Percentiles rank a stretch among this genome's conserved stretches.
phyloP scores from a whole-genome alignment of 2,113 vertebrate species.

The Ranitomeya imitator region DNA sequence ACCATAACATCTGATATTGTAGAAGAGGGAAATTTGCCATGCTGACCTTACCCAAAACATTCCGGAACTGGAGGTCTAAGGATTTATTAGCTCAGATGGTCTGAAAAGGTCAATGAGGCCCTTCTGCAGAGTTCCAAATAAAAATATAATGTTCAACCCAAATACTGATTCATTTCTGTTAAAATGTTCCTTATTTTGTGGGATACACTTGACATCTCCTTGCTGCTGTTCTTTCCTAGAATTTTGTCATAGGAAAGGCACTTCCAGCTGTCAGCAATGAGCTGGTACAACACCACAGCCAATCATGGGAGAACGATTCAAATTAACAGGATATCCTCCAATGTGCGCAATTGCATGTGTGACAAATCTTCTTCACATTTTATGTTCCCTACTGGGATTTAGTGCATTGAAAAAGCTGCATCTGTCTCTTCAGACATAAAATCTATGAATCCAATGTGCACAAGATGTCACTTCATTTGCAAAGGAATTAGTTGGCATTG shows the following conservation, averaged over 20 bases:
- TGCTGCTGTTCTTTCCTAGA: slow-evolving; percentile 81
- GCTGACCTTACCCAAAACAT: slow-evolving; percentile 89
- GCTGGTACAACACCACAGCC: slow-evolving; percentile 80
- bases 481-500: not conserved
- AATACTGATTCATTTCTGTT: slow-evolving; percentile 78
- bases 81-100: slow-evolving; percentile 89
- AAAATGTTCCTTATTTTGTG: slow-evolving; percentile 66
- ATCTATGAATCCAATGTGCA: slow-evolving; percentile 62
- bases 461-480: slow-evolving; percentile 46
- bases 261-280: slow-evolving; percentile 90
- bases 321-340: slow-evolving; percentile 89
- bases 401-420: slow-evolving; percentile 72
- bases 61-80: slow-evolving; percentile 85
- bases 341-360: slow-evolving; percentile 79
- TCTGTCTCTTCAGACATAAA: slow-evolving; percentile 68
- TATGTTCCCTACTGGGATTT: slow-evolving; percentile 73
- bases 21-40: slow-evolving; percentile 93
- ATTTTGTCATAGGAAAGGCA: slow-evolving; percentile 92
- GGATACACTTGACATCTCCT: slow-evolving; percentile 76
- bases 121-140: slow-evolving; percentile 49
- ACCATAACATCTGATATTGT: slow-evolving; percentile 97
- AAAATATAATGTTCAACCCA: slow-evolving; percentile 67
- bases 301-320: slow-evolving; percentile 76
- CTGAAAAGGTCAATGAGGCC: slow-evolving; percentile 76
- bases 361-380: slow-evolving; percentile 75